Evolutionary conservation across 1,140 invertebrate genomes (phyloP), one percentile per base, ranked within the genome.

Genomic region (Trichonephila clavata): DNA sequence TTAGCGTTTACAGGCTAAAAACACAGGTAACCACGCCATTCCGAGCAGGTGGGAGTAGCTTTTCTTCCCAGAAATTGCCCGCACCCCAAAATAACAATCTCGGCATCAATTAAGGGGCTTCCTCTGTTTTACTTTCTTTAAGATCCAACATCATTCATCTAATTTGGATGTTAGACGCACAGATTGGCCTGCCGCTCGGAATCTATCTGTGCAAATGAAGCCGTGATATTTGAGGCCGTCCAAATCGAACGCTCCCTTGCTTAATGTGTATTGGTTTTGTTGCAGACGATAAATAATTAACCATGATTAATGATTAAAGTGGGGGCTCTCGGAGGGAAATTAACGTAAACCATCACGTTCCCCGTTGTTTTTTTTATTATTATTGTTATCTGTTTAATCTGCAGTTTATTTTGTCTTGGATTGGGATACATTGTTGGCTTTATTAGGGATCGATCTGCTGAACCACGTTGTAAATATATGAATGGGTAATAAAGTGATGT

Each of bases 1-100:
- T 93, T 93, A 93, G 92, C 92, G 92, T 92, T 92, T 68, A 86
- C 81, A 50, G 81, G 86, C 92, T 93, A 93, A 93, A 93, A 93
- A 93, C 92, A 60, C 50, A 57, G 43, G 83, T 71, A 87, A 63
- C 92, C 83, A 87, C 61, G 68, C 59, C 21, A 81, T 91, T 68
- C 39, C 18, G 10, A 83, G 59, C 86, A 93, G 92, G 92, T 92
- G 91, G 91, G 83, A 59, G 81, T 32, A 59, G 50, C 84, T 93
- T 93, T 93, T 93, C 92, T 92, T 92, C 90, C 90, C 90, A 92
- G 83, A 86, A 83, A 43, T 83, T 63, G 68, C 57, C 57, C 77
- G 77, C 77, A 65, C 90, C 90, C 43, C 84, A 87, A 93, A 93
- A 93, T 93, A 93, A 93, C 92, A 93, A 93, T 93, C 92, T 93